A percentile compares a stretch with the other conserved stretches of the same genome.
These are phyloP conservation scores for Paramacrobiotus metropolitanus DNA, from an alignment of 1,140 invertebrate genomes.

Conservation along the genomic window DNA sequence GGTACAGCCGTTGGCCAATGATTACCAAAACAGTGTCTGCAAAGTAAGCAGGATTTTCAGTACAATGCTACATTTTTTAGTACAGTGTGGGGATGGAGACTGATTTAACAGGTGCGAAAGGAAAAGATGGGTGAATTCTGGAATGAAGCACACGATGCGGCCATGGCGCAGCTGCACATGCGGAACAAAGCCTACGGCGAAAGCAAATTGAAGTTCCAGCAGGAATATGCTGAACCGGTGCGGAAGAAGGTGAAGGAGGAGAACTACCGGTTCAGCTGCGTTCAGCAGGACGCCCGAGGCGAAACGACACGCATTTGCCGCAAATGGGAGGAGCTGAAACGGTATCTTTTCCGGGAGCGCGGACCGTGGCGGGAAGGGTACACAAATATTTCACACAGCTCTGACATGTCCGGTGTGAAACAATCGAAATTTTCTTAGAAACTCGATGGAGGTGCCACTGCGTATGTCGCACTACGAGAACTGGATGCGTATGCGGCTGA, in stretches of 20 bases:
- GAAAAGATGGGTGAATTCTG: slow-evolving; percentile 32
- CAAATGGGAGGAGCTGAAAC: neutral
- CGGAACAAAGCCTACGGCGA: slow-evolving; percentile 31
- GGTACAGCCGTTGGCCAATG: neutral
- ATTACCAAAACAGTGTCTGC: neutral
- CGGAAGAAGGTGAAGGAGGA: neutral
- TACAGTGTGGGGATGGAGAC: too few species aligned
- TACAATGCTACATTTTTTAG: too few species aligned
- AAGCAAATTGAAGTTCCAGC: slow-evolving; percentile 29
- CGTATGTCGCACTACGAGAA: slow-evolving; percentile 38
- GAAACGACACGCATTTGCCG: neutral
- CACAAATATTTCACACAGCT: slow-evolving; percentile 1
- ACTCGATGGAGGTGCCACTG: slow-evolving; percentile 20
- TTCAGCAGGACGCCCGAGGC: neutral
- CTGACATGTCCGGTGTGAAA: too few species aligned
- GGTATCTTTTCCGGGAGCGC: neutral
- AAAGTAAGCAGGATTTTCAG: too few species aligned
- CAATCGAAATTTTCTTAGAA: too few species aligned
- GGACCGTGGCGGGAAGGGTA: neutral
- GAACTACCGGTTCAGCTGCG: neutral
- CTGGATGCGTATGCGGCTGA: slow-evolving; percentile 35
- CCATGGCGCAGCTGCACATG: slow-evolving; percentile 32
- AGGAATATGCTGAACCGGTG: neutral
- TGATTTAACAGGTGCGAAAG: too few species aligned
- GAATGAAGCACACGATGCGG: slow-evolving; percentile 33